Percentiles rank a stretch among this genome's conserved stretches.
phyloP scores from a whole-genome alignment of 2,888 invertebrate species.

The Oegoconia quadripuncta region DNA sequence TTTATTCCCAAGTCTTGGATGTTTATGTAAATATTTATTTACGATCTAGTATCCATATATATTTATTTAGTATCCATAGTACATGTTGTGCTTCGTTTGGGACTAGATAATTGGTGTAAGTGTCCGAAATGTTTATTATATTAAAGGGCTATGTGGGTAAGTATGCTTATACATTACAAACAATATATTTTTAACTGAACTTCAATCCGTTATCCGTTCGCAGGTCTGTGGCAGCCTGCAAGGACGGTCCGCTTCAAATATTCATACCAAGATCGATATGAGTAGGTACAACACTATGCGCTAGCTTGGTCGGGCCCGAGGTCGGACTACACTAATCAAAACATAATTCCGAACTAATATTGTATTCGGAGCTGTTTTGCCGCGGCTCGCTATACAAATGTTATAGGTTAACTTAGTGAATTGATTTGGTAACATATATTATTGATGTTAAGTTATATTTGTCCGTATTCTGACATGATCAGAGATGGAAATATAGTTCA shows the following conservation, averaged over 20 bases:
- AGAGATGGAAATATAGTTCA: too few relatives aligned
- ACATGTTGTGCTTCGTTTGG: too few relatives aligned
- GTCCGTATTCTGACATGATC: too few relatives aligned
- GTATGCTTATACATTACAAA: neutral
- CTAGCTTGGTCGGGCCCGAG: constrained; percentile 41
- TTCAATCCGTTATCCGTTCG: constrained; percentile 12
- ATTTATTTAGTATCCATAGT: too few relatives aligned
- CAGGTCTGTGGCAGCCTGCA: constrained; percentile 47
- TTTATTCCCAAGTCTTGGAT: too few relatives aligned
- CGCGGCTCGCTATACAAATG: constrained; percentile 20
- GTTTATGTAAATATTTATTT: too few relatives aligned
- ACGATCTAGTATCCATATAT: too few relatives aligned
- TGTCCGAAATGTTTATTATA: too few relatives aligned
- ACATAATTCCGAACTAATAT: constrained; percentile 61
- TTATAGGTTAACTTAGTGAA: constrained; percentile 39
- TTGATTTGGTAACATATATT: constrained; percentile 26
- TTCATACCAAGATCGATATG: constrained; percentile 73
- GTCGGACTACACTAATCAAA: constrained; percentile 64
- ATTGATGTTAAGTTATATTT: neutral
- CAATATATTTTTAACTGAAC: neutral
- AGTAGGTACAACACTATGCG: constrained; percentile 47
- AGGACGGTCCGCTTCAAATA: constrained; percentile 70
- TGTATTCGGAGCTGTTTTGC: constrained; percentile 45
- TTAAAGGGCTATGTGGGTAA: too few relatives aligned
- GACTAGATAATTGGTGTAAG: too few relatives aligned